These are phyloP conservation scores for Entosphenus tridentatus DNA, from an alignment of 2,113 vertebrate genomes.

Conservation along the genomic window DNA sequence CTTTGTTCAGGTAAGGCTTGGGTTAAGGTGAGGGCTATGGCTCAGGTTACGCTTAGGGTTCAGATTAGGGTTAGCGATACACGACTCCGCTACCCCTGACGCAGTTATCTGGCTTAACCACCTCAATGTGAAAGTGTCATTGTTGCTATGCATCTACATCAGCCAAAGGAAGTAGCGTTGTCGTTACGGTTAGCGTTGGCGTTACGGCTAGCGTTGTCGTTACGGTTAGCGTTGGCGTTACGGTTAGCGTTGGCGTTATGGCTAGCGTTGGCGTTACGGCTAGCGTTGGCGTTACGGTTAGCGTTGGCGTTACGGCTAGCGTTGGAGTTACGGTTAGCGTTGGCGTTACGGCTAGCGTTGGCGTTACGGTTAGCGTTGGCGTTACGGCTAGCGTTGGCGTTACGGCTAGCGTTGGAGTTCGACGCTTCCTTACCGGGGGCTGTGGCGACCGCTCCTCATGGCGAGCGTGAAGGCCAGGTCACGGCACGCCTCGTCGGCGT, in stretches of 20 bases:
- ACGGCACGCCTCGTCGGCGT: slow-evolving; percentile 58
- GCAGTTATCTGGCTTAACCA: background rate
- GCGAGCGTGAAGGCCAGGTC: slow-evolving; percentile 73
- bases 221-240: slow-evolving; percentile 4
- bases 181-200: background rate
- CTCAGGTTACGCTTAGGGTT: background rate
- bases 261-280: slow-evolving; percentile 2
- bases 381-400: slow-evolving; percentile 2
- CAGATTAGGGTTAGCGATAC: background rate
- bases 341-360: background rate
- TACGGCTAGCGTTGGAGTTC: background rate
- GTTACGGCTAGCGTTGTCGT: background rate
- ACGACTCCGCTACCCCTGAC: background rate
- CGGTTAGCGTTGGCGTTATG: background rate
- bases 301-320: background rate
- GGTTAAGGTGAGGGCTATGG: slow-evolving; percentile 1
- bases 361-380: no score
- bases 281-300: background rate
- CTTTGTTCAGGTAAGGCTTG: background rate
- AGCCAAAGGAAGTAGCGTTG: background rate
- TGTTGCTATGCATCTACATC: background rate
- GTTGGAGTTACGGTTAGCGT: slow-evolving; percentile 5
- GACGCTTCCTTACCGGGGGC: slow-evolving; percentile 37
- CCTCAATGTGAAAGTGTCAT: background rate
- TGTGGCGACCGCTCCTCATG: slow-evolving; percentile 69